Conservation (phyloP, 2,797 vertebrate species). For the Bradypodion pumilum region DNA sequence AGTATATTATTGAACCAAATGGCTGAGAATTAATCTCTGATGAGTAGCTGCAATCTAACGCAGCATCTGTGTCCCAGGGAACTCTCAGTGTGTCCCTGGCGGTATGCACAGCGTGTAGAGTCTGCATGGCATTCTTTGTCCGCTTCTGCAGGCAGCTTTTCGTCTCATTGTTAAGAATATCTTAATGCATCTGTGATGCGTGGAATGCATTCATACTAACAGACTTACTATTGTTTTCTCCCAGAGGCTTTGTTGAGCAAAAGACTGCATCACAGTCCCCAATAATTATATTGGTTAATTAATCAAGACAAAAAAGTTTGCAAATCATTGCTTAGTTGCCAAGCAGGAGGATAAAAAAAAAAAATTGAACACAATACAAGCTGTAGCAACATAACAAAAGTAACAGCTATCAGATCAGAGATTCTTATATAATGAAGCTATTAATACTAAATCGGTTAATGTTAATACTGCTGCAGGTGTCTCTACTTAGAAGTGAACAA, state of each 20-base stretch:
- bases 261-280: slow-evolving; percentile 86
- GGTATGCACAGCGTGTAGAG: slow-evolving; percentile 79
- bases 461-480: slow-evolving; percentile 83
- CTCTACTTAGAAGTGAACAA: slow-evolving; percentile 80
- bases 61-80: slow-evolving; percentile 88
- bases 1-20: slow-evolving; percentile 85
- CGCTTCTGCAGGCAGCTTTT: slow-evolving; percentile 85
- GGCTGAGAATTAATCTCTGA: slow-evolving; percentile 83
- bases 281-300: slow-evolving; percentile 97
- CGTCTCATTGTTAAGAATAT: slow-evolving; percentile 88
- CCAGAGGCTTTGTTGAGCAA: slow-evolving; percentile 80
- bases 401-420: slow-evolving; percentile 82
- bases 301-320: slow-evolving; percentile 89
- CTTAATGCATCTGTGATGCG: slow-evolving; percentile 94
- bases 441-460: slow-evolving; percentile 81
- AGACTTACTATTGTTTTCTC: slow-evolving; percentile 89
- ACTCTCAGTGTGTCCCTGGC: slow-evolving; percentile 82
- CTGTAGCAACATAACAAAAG: slow-evolving; percentile 81
- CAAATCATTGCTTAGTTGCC: slow-evolving; percentile 83
- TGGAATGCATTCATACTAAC: slow-evolving; percentile 90
- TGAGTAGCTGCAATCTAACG: slow-evolving; percentile 83
- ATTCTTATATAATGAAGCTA: slow-evolving; percentile 81
- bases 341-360: slow-evolving; percentile 83
- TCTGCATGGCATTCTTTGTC: slow-evolving; percentile 83
- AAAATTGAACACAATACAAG: slow-evolving; percentile 82